Evolutionary conservation across 2,113 vertebrate species (phyloP).

Genomic region (Tragulus kanchil): DNA sequence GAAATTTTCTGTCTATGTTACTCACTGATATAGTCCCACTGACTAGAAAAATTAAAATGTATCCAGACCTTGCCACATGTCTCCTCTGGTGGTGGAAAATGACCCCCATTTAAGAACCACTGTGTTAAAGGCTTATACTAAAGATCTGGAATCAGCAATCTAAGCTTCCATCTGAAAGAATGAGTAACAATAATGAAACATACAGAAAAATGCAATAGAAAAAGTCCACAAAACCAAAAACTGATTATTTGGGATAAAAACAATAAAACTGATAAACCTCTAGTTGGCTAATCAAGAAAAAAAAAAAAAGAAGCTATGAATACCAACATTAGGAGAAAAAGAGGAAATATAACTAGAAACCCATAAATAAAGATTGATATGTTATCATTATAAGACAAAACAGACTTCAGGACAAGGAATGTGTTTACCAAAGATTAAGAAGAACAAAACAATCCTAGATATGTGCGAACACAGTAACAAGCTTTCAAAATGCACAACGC

Average conservation of each 20-base stretch:
- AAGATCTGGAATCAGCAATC: background rate
- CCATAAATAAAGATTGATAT: background rate
- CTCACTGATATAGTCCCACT: background rate
- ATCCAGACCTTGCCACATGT: background rate
- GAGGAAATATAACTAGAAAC: background rate
- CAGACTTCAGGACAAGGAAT: background rate
- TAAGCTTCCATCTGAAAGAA: background rate
- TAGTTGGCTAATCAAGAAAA: background rate
- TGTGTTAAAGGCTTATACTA: background rate
- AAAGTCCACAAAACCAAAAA: background rate
- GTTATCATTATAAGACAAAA: background rate
- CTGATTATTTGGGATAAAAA: background rate
- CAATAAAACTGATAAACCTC: background rate
- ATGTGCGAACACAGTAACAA: background rate
- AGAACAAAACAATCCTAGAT: background rate
- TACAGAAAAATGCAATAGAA: background rate
- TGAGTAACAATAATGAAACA: background rate
- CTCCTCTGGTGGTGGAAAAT: background rate
- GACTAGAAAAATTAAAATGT: slow-evolving; percentile 22
- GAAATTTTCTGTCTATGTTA: background rate
- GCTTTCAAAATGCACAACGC: background rate
- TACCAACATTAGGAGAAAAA: background rate
- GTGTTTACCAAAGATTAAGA: background rate
- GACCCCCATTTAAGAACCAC: background rate
- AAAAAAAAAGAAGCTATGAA: background rate